A percentile compares a stretch with the other conserved stretches of the same genome.
Evolutionary conservation across 2,888 invertebrate genomes (phyloP).

Genomic region (Campoletis raptor): DNA sequence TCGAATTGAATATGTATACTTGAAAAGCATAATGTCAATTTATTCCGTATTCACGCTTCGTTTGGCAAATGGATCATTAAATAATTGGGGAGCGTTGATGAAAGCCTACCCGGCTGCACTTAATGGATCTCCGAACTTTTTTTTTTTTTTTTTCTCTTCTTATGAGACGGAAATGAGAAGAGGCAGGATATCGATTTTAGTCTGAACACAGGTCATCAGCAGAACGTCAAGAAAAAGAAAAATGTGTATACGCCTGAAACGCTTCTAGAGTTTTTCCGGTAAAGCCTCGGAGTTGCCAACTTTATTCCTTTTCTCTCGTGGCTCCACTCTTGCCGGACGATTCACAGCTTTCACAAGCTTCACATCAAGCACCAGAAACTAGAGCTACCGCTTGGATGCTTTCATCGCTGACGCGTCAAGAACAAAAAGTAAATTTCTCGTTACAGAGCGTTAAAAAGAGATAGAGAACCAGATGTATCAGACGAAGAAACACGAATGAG

Average conservation of each 20-base stretch:
- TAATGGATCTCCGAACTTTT: conserved; percentile 37
- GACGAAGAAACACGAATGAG: conserved; percentile 6
- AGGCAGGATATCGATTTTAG: conserved; percentile 62
- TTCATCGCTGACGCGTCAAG: conserved; percentile 57
- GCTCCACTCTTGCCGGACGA: conserved; percentile 36
- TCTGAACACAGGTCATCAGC: conserved; percentile 44
- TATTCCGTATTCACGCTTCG: conserved; percentile 29
- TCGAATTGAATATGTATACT: conserved; percentile 12
- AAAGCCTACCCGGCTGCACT: conserved; percentile 24
- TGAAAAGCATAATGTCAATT: conserved; percentile 13
- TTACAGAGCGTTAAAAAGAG: conserved; percentile 33
- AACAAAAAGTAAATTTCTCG: conserved; percentile 36
- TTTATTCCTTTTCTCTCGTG: conserved; percentile 63
- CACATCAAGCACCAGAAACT: conserved; percentile 41
- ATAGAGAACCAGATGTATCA: conserved; percentile 26
- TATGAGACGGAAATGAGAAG: conserved; percentile 44
- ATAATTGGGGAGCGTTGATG: conserved; percentile 31
- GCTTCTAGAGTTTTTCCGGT: conserved; percentile 53
- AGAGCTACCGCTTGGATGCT: conserved; percentile 57
- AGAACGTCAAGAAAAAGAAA: conserved; percentile 43
- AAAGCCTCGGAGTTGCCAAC: conserved; percentile 61
- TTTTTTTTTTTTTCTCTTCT: conserved; percentile 29
- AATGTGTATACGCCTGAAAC: conserved; percentile 23
- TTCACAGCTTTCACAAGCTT: conserved; percentile 65
- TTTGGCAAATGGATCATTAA: conserved; percentile 37